A percentile compares a stretch with the other conserved stretches of the same genome.
These are phyloP conservation scores for Piaya cayana DNA, from an alignment of 2,113 vertebrate genomes.

Conservation along the genomic window DNA sequence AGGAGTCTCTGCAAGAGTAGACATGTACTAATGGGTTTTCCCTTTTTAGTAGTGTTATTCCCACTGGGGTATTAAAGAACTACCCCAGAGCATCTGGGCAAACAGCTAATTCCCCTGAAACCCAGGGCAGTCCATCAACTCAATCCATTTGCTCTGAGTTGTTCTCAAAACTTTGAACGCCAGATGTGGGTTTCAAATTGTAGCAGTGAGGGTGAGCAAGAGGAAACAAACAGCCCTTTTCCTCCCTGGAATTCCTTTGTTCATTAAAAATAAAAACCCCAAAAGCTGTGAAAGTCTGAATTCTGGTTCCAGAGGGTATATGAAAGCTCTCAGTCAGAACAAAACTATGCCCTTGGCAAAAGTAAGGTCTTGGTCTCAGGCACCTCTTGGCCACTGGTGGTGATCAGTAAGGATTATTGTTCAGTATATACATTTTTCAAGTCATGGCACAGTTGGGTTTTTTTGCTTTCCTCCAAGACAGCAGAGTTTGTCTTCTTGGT, in stretches of 20 bases:
- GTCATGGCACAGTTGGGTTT: background rate
- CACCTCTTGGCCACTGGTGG: background rate
- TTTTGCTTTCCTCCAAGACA: background rate
- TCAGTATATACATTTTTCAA: background rate
- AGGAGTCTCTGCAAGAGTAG: conserved; percentile 50
- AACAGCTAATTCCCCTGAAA: conserved; percentile 24
- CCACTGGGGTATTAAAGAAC: conserved; percentile 34
- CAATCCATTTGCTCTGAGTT: background rate
- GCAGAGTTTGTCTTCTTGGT: rapidly evolving
- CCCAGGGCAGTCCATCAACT: background rate
- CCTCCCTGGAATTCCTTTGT: background rate
- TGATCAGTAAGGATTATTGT: background rate
- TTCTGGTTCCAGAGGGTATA: background rate
- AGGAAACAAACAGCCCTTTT: background rate
- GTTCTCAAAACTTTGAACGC: background rate
- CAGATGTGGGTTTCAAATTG: background rate
- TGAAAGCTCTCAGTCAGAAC: background rate
- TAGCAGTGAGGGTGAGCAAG: rapidly evolving
- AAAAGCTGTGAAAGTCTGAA: background rate
- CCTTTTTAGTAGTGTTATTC: conserved; percentile 53
- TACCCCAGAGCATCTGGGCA: conserved; percentile 52
- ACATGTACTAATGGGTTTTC: conserved; percentile 59
- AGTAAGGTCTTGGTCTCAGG: background rate
- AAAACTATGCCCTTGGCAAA: background rate
- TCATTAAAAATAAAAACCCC: background rate